Percentiles rank a stretch among this genome's conserved stretches.
phyloP scores from a whole-genome alignment of 1,140 invertebrate species.

The Tetranychus cinnabarinus region DNA sequence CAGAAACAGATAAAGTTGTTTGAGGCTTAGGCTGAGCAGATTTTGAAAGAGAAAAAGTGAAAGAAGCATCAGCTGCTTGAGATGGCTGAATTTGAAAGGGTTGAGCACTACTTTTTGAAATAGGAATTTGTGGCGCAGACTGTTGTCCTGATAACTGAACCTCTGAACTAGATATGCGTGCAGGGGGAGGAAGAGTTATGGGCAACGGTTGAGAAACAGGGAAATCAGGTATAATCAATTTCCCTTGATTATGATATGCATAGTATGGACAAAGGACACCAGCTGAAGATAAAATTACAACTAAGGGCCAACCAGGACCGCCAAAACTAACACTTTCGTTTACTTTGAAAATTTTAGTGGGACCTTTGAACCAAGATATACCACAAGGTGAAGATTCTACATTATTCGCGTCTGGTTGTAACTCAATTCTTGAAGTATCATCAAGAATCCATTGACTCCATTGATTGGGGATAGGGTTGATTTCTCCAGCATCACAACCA shows the following conservation, averaged over 20 bases:
- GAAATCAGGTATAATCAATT: background rate
- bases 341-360: background rate
- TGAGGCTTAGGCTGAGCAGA: background rate
- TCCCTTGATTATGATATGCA: background rate
- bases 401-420: conserved; percentile 36
- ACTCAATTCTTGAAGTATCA: conserved; percentile 43
- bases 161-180: no score
- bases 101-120: background rate
- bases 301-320: background rate
- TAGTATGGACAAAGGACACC: conserved; percentile 4
- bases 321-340: background rate
- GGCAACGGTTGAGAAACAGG: background rate
- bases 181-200: background rate
- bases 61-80: background rate
- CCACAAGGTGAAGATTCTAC: conserved; percentile 45
- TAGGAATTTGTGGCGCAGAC: background rate
- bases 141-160: background rate
- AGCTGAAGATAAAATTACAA: background rate
- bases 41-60: background rate
- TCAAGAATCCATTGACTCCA: conserved; percentile 49
- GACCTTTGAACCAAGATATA: conserved; percentile 19
- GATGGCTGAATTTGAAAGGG: background rate
- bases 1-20: background rate
- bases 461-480: conserved; percentile 18
- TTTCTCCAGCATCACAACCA: conserved; percentile 23